Evolutionary conservation across 2,888 invertebrate species (phyloP).

Genomic region (Buathra laborator): DNA sequence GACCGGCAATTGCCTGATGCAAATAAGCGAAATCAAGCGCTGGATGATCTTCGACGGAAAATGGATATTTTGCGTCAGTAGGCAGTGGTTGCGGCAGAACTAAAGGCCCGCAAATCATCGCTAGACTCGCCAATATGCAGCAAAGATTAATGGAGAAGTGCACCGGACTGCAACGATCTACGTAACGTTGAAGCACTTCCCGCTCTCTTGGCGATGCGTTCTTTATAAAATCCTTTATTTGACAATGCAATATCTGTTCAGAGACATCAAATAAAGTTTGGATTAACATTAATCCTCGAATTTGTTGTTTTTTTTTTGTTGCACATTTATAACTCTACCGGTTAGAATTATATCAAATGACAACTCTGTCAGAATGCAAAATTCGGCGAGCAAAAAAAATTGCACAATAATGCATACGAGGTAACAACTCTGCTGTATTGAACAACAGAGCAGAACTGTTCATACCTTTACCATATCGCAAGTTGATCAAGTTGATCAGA

Average conservation of each 20-base stretch:
- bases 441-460: too few relatives aligned
- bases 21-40: constrained; percentile 66
- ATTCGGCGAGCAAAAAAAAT: too few relatives aligned
- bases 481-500: too few relatives aligned
- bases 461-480: too few relatives aligned
- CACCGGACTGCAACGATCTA: constrained; percentile 59
- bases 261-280: constrained; percentile 4
- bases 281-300: background rate
- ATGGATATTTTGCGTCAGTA: constrained; percentile 64
- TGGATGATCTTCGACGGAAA: constrained; percentile 64
- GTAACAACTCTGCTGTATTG: too few relatives aligned
- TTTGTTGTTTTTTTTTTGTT: too few relatives aligned
- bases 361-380: too few relatives aligned
- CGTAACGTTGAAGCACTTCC: constrained; percentile 68
- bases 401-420: too few relatives aligned
- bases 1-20: constrained; percentile 72
- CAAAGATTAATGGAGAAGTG: constrained; percentile 64
- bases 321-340: too few relatives aligned
- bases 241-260: constrained; percentile 60
- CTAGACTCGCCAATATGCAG: constrained; percentile 39
- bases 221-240: constrained; percentile 58
- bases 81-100: constrained; percentile 56
- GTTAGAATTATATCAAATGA: too few relatives aligned
- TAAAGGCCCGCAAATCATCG: constrained; percentile 53
- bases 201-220: constrained; percentile 52